Evolutionary conservation across 2,888 invertebrate genomes (phyloP), one percentile per base, ranked within the genome.

Genomic region (Microctonus hyperodae): DNA sequence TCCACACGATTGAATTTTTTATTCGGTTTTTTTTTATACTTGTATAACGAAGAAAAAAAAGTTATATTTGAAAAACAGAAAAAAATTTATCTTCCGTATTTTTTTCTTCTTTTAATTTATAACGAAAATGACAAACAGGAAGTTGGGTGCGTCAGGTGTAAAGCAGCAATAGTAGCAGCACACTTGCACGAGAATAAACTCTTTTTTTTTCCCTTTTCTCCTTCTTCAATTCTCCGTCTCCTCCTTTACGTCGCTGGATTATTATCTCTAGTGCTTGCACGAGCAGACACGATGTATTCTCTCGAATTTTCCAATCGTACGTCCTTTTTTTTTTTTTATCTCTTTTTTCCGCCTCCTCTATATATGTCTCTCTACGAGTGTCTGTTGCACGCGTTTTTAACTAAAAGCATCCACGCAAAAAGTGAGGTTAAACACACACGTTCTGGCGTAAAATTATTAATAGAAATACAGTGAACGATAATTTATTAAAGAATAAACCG

Each of bases 151-250:
- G 44, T 44, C 44, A 44, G 44, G 44, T 44, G 44, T 44, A n/a
- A 44, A 44, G 44, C 44, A 44, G 44, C 44, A 44, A 28, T 28
- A 44, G n/a, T n/a, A n/a, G 44, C 44, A 44, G 28, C 7, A 16
- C n/a, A 44, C 44, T 44, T 44, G 44, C 44, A 44, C 44, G 44
- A 44, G 44, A 44, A 44, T 44, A 44, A 44, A 44, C 44, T 16
- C 16, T 16, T 16, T n/a, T 44, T n/a, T 44, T n/a, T n/a, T 44
- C 16, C 7, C 44, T 44, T 4, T 9, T 44, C n/a, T 44, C n/a
- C n/a, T n/a, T 7, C 44, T 44, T 44, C 44, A n/a, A n/a, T 9
- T 16, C 16, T 20, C 16, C 16, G 16, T 9, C 7, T 44, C 44
- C 44, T 44, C 35, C 37, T n/a, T 44, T n/a, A 44, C 5, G 16